Conservation (phyloP, 2,113 vertebrate species). For the Sylvicapra grimmia region DNA sequence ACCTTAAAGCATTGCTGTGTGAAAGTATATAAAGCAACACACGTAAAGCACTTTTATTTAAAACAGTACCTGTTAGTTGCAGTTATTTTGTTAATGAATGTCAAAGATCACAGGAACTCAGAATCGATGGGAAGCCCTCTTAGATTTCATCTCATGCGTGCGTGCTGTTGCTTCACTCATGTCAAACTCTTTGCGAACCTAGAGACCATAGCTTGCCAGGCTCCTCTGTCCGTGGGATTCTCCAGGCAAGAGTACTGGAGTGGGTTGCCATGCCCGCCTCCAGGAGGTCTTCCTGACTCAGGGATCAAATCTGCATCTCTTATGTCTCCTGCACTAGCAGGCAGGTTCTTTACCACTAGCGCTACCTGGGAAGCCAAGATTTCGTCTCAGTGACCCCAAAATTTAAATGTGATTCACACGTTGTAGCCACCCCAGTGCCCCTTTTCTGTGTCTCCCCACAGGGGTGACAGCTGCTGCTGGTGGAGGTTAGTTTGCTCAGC, state of each 20-base stretch:
- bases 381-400: background rate
- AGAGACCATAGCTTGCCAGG: background rate
- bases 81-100: background rate
- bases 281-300: background rate
- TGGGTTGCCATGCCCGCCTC: background rate
- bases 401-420: background rate
- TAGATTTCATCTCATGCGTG: background rate
- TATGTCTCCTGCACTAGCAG: background rate
- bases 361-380: background rate
- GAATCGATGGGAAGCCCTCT: background rate
- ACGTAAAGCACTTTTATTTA: background rate
- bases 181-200: background rate
- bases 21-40: background rate
- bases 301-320: background rate
- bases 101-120: background rate
- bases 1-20: background rate
- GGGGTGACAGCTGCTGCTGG: background rate
- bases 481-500: background rate
- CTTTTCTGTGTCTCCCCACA: too few species aligned
- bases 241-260: background rate
- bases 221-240: background rate
- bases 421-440: background rate
- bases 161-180: background rate
- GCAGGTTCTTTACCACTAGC: background rate
- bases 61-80: background rate